A percentile compares a stretch with the other conserved stretches of the same genome.
Evolutionary conservation across 2,113 vertebrate species (phyloP).

Genomic region (Corythaeola cristata): DNA sequence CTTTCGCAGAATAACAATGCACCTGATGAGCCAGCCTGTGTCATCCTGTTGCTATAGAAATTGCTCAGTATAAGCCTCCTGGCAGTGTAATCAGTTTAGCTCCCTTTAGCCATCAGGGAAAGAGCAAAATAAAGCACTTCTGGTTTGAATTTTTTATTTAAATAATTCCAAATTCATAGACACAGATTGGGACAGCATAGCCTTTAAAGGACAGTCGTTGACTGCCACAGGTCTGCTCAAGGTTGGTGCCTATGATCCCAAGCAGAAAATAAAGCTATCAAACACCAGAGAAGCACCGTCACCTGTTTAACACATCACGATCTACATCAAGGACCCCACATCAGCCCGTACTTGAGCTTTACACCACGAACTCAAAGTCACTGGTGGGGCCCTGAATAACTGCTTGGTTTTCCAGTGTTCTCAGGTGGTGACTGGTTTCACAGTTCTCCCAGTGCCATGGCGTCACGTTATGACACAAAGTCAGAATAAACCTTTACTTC

Average conservation of each 20-base stretch:
- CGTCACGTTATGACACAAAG: too few relatives aligned
- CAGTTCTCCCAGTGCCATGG: neutral
- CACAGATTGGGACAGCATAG: neutral
- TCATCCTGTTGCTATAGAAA: neutral
- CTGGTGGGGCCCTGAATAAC: neutral
- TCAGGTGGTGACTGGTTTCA: neutral
- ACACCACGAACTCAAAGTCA: neutral
- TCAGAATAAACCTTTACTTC: too few relatives aligned
- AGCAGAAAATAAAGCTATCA: neutral
- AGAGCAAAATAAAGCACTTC: neutral
- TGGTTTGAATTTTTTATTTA: neutral
- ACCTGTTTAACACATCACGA: neutral
- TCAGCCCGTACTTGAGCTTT: accelerated
- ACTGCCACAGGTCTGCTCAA: neutral
- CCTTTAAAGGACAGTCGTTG: neutral
- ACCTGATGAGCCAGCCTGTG: neutral
- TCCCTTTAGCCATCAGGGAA: neutral
- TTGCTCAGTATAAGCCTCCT: neutral
- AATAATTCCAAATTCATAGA: neutral
- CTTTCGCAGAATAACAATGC: neutral
- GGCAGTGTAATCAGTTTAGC: neutral
- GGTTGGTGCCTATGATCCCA: neutral
- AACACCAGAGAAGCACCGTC: neutral
- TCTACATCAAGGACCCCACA: neutral
- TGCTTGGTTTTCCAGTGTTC: neutral